phyloP scores from a whole-genome alignment of 2,888 invertebrate genomes.

The Thereva unica region DNA sequence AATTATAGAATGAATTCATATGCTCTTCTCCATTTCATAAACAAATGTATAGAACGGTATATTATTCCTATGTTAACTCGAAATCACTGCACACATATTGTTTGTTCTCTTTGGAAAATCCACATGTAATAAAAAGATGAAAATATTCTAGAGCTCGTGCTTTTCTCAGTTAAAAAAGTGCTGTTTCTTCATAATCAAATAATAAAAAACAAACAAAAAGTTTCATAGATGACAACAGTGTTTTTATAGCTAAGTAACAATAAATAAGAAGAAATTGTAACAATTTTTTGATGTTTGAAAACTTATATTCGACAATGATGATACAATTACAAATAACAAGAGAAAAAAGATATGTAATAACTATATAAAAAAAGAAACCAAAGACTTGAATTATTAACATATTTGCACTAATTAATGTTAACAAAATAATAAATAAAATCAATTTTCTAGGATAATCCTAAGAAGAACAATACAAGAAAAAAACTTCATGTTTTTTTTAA shows the following conservation, averaged over 20 bases:
- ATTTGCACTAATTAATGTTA: slow-evolving; percentile 35
- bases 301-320: not conserved
- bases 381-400: slow-evolving; percentile 36
- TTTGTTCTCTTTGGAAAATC: no score
- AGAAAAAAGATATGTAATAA: slow-evolving; percentile 13
- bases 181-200: not conserved
- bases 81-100: no score
- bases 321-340: slow-evolving; percentile 13
- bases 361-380: slow-evolving; percentile 29
- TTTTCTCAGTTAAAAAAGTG: slow-evolving; percentile 13
- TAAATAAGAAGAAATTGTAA: no score
- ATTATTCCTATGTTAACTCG: no score
- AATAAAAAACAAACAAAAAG: slow-evolving; percentile 7
- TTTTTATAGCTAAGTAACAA: no score
- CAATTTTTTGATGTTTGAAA: no score
- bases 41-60: no score
- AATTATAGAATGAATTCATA: no score
- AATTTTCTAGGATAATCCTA: slow-evolving; percentile 26
- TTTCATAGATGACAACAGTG: not conserved
- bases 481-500: slow-evolving; percentile 19
- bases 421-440: slow-evolving; percentile 24
- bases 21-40: no score
- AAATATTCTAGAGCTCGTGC: slow-evolving; percentile 11
- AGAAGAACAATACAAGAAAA: slow-evolving; percentile 14
- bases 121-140: no score